Conservation (phyloP, 2,888 invertebrate species). For the Orthonevra nobilis region DNA sequence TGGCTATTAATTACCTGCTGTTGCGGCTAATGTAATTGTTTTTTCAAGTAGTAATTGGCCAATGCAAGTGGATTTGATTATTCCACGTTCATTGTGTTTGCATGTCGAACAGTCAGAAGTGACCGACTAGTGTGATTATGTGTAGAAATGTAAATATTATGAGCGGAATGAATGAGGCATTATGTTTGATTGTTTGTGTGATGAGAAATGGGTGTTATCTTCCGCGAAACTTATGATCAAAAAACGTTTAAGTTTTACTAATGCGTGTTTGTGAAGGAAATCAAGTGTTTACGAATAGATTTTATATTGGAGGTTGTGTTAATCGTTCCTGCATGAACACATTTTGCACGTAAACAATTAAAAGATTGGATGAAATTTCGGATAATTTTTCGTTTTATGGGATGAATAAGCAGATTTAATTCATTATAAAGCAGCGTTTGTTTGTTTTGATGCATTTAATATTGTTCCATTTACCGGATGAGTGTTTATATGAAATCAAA, state of each 20-base stretch:
- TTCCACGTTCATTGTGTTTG: constrained; percentile 38
- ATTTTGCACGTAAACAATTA: too few species aligned
- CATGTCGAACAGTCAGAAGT: not conserved
- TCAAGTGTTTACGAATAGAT: too few species aligned
- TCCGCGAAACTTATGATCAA: not conserved
- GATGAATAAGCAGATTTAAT: too few species aligned
- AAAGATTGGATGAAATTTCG: too few species aligned
- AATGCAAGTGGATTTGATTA: constrained; percentile 19
- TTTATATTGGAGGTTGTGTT: too few species aligned
- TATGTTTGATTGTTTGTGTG: constrained; percentile 19
- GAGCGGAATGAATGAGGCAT: not conserved
- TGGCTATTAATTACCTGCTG: not conserved
- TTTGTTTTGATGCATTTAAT: too few species aligned
- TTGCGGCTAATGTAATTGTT: constrained; percentile 8
- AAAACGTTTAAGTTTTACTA: not conserved
- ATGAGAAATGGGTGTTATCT: constrained; percentile 30
- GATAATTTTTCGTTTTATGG: too few species aligned
- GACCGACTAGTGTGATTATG: not conserved
- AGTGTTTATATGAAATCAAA: too few species aligned
- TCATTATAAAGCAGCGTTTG: too few species aligned
- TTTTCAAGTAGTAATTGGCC: constrained; percentile 33
- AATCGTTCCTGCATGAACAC: too few species aligned
- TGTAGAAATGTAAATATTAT: constrained; percentile 11
- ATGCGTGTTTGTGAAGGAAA: too few species aligned
- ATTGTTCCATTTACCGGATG: too few species aligned